Evolutionary conservation across 2,888 invertebrate genomes (phyloP), one percentile per base, ranked within the genome.

Genomic region (Stenichneumon culpator): DNA sequence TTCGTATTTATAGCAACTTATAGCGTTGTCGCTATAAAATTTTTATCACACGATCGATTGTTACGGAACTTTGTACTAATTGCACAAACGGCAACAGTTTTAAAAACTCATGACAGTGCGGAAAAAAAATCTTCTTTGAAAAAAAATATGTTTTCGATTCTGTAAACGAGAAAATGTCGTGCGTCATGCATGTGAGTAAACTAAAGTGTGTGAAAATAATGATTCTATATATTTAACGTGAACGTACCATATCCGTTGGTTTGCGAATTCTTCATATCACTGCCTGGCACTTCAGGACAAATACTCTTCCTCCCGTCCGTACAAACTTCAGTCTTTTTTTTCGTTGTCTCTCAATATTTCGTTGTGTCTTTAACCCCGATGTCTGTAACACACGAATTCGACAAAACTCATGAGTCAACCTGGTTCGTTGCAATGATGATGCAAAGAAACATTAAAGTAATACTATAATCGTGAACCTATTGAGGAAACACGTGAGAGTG

Each of bases 181-280:
- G 25, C 2, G 0, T 7, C 54, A 57, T 28, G 28, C 14, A 28
- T 14, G 25, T 4, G 14, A 44, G 44, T 47, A 32, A 14, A 32
- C 19, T 14, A 63, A 63, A 32, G n/a, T 32, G n/a, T 52, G 73
- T 57, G 22, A 0, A 67, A 25, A 50, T 72, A 50, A 63, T 25
- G 44, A 63, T 28, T 73, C 14, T 69, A 52, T 79, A 73, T 36
- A 83, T 82, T 39, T 50, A 82, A 68, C 28, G 52, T 67, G 28
- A 85, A 91, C 92, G 47, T 91, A 93, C 92, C 92, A 89, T 92
- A 90, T 87, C 90, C 91, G 87, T 90, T 91, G 86, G 85, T 91
- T 90, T 90, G 89, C 88, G 90, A 89, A 90, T 92, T 89, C 92
- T 92, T 93, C 92, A 93, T 93, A 92, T 91, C 92, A 91, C 90